These are phyloP conservation scores for Labroides dimidiatus DNA, from an alignment of 2,797 vertebrate genomes.

Conservation along the genomic window DNA sequence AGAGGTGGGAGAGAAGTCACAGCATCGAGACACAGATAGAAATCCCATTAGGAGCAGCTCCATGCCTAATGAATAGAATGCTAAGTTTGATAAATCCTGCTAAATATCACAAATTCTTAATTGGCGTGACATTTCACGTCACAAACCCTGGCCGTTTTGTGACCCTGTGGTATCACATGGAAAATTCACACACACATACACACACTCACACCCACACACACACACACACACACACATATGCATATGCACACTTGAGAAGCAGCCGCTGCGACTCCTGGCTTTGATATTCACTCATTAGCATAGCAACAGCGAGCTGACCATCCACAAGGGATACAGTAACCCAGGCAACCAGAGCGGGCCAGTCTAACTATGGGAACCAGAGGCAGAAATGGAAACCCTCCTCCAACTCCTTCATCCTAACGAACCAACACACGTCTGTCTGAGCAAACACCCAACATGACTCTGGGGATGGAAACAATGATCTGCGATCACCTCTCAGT, in stretches of 20 bases:
- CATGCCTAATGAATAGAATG: constrained; percentile 63
- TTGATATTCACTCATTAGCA: constrained; percentile 78
- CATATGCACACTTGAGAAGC: constrained; percentile 40
- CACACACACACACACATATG: neutral
- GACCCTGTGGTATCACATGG: constrained; percentile 50
- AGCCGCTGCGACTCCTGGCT: constrained; percentile 47
- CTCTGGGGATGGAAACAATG: constrained; percentile 9
- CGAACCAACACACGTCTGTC: constrained; percentile 13
- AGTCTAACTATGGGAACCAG: constrained; percentile 62
- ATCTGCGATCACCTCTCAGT: constrained; percentile 15
- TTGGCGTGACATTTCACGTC: constrained; percentile 69
- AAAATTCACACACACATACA: constrained; percentile 40
- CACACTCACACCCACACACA: neutral
- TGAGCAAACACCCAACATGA: constrained; percentile 4
- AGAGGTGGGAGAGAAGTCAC: constrained; percentile 6
- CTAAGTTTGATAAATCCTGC: constrained; percentile 45
- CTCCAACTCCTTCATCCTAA: constrained; percentile 31
- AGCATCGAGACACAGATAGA: constrained; percentile 15
- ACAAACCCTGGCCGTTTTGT: constrained; percentile 50
- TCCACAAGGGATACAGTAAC: constrained; percentile 78
- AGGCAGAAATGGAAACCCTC: constrained; percentile 36
- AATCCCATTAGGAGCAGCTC: constrained; percentile 62
- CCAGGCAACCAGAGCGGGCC: constrained; percentile 77
- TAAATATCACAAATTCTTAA: constrained; percentile 68
- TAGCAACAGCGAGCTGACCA: constrained; percentile 79